Percentiles rank a stretch among this genome's conserved stretches.
phyloP scores from a whole-genome alignment of 2,888 invertebrate species.

The Chymomyza caudatula region DNA sequence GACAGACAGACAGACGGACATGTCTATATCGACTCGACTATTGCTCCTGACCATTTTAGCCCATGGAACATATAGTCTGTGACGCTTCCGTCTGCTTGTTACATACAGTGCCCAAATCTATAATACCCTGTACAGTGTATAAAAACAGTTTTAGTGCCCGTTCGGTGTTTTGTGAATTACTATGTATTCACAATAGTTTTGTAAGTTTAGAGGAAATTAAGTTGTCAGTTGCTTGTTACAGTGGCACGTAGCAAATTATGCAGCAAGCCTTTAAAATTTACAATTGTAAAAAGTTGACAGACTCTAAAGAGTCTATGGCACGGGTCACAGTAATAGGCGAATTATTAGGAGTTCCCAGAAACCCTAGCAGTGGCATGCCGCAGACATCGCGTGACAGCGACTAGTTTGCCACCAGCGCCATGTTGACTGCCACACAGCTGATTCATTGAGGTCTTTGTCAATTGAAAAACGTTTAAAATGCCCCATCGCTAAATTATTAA shows the following conservation, averaged over 20 bases:
- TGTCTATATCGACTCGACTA: no score
- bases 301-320: background rate
- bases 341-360: background rate
- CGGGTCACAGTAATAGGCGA: background rate
- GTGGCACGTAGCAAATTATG: slow-evolving; percentile 36
- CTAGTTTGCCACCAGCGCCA: slow-evolving; percentile 13
- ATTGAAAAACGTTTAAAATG: slow-evolving; percentile 1
- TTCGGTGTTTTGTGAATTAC: background rate
- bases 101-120: no score
- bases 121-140: no score
- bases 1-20: no score
- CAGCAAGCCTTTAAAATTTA: background rate
- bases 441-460: slow-evolving; percentile 31
- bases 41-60: no score
- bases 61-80: no score
- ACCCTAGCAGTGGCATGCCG: slow-evolving; percentile 17
- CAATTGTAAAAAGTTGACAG: background rate
- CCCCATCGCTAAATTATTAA: background rate
- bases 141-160: background rate
- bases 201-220: slow-evolving; percentile 49
- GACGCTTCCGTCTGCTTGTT: no score
- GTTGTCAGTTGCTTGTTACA: slow-evolving; percentile 31
- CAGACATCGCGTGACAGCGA: slow-evolving; percentile 46
- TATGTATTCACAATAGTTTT: slow-evolving; percentile 24
- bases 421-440: slow-evolving; percentile 51